Base-by-base conservation (phyloP, 2,888 invertebrate species). In the Sceliomorpha sp. region DNA sequence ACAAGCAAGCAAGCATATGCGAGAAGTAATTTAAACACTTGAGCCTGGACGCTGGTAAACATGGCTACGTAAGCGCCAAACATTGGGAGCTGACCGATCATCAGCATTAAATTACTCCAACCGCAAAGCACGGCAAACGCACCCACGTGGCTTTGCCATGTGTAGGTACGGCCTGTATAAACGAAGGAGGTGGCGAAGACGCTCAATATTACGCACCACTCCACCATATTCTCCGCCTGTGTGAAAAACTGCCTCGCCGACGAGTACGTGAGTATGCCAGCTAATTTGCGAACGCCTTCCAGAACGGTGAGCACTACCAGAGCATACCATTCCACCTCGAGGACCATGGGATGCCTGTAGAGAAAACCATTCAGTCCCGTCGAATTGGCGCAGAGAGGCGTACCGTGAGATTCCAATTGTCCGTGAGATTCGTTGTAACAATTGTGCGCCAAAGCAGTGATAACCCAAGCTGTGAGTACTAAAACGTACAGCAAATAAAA, bases 1-100 rank as follows among this genome's bases (percentile, higher is more conserved):
- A 96, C 94, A 26, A 96, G 88, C 70, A 96, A 91, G 80, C 96
- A 96, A 0, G 94, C 94, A 83, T 96, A 96, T 0, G 96, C 96
- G 89, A 95, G 90, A 44, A 96, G 91, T n/a, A 96, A 89, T 82
- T 96, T 95, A 4, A 95, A 94, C 76, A 96, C 96, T 89, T 96
- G 96, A 39, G 94, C 95, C 83, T 95, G 95, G 0, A 96, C 95
- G 87, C 94, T 93, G 0, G 95, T 95, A 77, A 95, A 96, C 96
- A 96, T 96, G 0, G 96, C 96, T 1, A 96, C 96, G 82, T 96
- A 96, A 0, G 96, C 94, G 10, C 96, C 96, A 81, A 96, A 95
- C 44, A 95, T 92, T 0, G 96, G 96, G 29, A 96, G 89, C 79
- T 96, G 95, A 0, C 96, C 96, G 58, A 96, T 94, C 94, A 96